Percentiles rank a stretch among this genome's conserved stretches.
Evolutionary conservation across 2,797 vertebrate species (phyloP).

Genomic region (Ptychobarbus kaznakovi): DNA sequence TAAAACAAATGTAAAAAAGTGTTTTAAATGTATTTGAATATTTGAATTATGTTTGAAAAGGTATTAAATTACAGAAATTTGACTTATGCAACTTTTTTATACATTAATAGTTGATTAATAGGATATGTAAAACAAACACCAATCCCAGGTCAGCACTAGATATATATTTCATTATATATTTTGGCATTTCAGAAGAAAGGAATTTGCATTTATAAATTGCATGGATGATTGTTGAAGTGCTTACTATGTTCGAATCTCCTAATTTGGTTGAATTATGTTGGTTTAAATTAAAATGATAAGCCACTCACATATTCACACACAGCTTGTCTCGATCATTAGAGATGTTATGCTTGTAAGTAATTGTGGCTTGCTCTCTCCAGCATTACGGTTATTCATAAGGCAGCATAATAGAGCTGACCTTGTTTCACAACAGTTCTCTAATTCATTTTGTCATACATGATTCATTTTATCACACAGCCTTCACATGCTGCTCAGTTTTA

Average conservation of each 20-base stretch:
- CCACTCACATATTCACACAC: neutral
- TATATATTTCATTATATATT: too few relatives aligned
- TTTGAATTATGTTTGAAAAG: neutral
- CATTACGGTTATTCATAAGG: slow-evolving; percentile 44
- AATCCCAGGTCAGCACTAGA: neutral
- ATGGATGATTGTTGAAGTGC: neutral
- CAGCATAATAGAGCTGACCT: slow-evolving; percentile 43
- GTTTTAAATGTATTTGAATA: neutral
- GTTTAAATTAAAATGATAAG: neutral
- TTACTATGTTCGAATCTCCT: neutral
- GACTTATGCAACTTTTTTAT: neutral
- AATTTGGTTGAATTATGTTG: neutral
- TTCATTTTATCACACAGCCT: slow-evolving; percentile 31
- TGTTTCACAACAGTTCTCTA: slow-evolving; percentile 41
- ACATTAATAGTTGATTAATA: neutral
- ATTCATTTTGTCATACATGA: slow-evolving; percentile 29
- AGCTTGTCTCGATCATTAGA: neutral
- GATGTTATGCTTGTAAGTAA: slow-evolving; percentile 14
- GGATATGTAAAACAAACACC: neutral
- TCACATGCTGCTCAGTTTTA: slow-evolving; percentile 27
- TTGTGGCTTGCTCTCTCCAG: slow-evolving; percentile 27
- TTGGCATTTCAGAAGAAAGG: neutral
- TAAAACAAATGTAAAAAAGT: neutral
- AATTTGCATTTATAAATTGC: neutral
- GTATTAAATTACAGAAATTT: neutral